phyloP scores from a whole-genome alignment of 1,140 invertebrate genomes.

The Orchesella cincta region DNA sequence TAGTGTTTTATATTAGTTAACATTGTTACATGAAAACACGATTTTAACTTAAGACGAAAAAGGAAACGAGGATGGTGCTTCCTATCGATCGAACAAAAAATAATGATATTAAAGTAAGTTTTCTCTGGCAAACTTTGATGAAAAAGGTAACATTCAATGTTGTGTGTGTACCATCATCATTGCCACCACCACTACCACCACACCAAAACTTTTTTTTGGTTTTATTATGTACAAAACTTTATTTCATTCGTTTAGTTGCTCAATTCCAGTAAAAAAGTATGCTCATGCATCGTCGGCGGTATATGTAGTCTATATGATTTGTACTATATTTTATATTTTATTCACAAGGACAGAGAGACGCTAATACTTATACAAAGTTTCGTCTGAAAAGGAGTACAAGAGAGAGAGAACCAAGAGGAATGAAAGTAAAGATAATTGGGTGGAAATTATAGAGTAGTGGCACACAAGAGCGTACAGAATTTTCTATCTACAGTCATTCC shows the following conservation, averaged over 20 bases:
- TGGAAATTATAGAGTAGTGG: conserved; percentile 51
- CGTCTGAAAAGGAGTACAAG: background rate
- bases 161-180: background rate
- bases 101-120: background rate
- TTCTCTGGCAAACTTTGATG: conserved; percentile 15
- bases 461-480: conserved; percentile 3
- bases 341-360: background rate
- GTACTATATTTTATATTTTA: background rate
- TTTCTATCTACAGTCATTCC: too few species aligned
- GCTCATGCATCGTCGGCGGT: background rate
- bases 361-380: background rate
- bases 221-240: background rate
- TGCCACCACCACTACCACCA: background rate
- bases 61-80: background rate
- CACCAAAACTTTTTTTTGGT: background rate
- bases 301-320: background rate
- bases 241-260: background rate
- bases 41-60: background rate
- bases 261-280: background rate
- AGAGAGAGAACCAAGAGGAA: background rate
- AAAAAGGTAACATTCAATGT: background rate
- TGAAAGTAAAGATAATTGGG: conserved; percentile 48
- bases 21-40: background rate
- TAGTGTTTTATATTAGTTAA: background rate
- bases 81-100: background rate